Evolutionary conservation across 2,113 vertebrate species (phyloP).

Genomic region (Azemiops feae): DNA sequence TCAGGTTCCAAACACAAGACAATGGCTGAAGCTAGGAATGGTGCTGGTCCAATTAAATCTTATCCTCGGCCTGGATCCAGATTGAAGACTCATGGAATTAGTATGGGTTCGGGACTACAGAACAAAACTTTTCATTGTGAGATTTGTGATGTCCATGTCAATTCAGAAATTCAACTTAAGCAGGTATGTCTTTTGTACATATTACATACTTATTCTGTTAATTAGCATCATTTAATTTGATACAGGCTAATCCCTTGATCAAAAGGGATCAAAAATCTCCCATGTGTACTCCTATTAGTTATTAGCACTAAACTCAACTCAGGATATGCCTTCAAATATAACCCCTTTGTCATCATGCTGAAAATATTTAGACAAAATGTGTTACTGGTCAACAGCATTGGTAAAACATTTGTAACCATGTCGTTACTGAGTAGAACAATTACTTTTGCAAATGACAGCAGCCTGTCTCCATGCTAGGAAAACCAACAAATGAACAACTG

Average conservation of each 20-base stretch:
- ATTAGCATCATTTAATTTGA: background rate
- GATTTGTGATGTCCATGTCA: conserved; percentile 96
- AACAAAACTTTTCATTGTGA: conserved; percentile 98
- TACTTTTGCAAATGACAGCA: background rate
- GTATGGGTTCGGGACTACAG: conserved; percentile 91
- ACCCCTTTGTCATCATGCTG: background rate
- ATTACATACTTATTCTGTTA: background rate
- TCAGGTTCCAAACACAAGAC: conserved; percentile 97
- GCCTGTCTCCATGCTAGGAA: background rate
- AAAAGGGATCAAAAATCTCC: background rate
- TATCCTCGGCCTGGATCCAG: conserved; percentile 90
- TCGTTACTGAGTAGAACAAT: background rate
- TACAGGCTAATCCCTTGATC: background rate
- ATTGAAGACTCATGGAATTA: conserved; percentile 80
- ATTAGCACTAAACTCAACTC: background rate
- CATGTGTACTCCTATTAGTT: background rate
- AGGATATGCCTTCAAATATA: background rate
- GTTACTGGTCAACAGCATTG: background rate
- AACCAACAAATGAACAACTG: background rate
- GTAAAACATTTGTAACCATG: background rate
- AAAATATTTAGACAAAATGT: background rate
- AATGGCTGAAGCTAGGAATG: conserved; percentile 94
- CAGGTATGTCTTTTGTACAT: conserved; percentile 76
- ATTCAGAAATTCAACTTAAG: conserved; percentile 97
- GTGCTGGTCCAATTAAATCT: conserved; percentile 93